These are phyloP conservation scores for Aplodontia rufa DNA, from an alignment of 2,113 vertebrate species.

Conservation along the genomic window DNA sequence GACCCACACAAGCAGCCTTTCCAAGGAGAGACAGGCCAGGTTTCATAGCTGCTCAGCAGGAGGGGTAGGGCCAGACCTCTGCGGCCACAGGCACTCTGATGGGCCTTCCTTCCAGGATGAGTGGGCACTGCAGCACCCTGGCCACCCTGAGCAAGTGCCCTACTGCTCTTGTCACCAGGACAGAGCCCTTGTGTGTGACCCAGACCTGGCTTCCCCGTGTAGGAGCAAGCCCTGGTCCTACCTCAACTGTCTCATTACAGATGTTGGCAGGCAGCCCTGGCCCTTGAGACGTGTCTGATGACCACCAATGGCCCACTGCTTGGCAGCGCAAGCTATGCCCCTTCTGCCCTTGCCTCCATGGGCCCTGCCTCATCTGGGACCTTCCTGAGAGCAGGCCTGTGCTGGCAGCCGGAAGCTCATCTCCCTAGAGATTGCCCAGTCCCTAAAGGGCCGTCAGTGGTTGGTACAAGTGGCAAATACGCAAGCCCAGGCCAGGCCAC, in stretches of 20 bases:
- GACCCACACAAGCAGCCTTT: no score
- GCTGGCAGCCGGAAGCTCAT: not conserved
- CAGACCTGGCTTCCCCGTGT: not conserved
- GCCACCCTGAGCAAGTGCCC: not conserved
- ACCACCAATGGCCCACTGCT: not conserved
- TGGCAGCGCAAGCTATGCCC: no score
- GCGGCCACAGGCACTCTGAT: not conserved
- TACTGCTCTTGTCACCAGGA: not conserved
- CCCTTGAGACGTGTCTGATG: not conserved
- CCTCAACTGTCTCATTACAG: not conserved
- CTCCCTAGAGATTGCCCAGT: no score
- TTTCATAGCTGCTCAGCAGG: no score
- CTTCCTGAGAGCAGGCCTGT: not conserved
- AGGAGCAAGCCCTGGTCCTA: not conserved
- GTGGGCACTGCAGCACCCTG: not conserved
- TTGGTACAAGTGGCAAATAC: no score
- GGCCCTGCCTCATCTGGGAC: no score
- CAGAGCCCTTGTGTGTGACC: no score
- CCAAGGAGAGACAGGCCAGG: no score
- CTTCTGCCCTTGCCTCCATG: not conserved
- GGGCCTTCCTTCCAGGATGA: not conserved
- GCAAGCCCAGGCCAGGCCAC: no score
- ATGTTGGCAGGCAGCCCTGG: no score
- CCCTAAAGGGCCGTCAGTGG: no score
- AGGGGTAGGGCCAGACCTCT: not conserved